phyloP scores from a whole-genome alignment of 2,888 invertebrate genomes.

The Myathropa florea region DNA sequence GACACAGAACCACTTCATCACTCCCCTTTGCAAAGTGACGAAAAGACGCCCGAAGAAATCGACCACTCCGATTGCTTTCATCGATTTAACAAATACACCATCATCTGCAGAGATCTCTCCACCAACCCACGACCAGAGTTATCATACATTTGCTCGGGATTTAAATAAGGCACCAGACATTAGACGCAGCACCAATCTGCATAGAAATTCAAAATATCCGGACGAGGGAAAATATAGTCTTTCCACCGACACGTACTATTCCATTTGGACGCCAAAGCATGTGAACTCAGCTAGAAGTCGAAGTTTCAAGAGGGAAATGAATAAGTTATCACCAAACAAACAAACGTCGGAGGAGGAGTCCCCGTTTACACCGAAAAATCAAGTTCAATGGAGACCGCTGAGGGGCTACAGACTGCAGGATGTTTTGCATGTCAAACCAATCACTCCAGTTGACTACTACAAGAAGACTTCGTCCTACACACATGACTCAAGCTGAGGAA shows the following conservation, averaged over 20 bases:
- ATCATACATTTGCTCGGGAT: constrained; percentile 14
- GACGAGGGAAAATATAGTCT: neutral
- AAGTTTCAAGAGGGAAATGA: neutral
- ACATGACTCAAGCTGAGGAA: neutral
- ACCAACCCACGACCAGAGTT: neutral
- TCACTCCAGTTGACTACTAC: constrained; percentile 46
- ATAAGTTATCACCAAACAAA: neutral
- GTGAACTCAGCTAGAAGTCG: neutral
- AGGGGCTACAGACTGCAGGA: constrained; percentile 47
- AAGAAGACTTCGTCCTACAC: neutral
- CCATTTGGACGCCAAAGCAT: neutral
- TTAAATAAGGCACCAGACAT: neutral
- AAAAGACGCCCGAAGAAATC: neutral
- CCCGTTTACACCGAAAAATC: constrained; percentile 48
- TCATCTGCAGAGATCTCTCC: neutral
- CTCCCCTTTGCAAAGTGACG: neutral
- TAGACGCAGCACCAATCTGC: neutral
- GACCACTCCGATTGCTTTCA: constrained; percentile 1
- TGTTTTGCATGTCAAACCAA: constrained; percentile 17
- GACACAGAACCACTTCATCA: neutral
- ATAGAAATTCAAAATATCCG: neutral
- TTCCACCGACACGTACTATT: neutral
- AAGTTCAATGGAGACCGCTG: constrained; percentile 25
- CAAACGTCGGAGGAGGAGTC: neutral
- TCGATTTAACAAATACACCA: constrained; percentile 47